These are phyloP conservation scores for honey bee (Apis mellifera) DNA, from an alignment of 1,140 invertebrate genomes.

Conservation along the genomic window Amel_HAv3.1 CM009934.2:8137001-8137500, in stretches of 20 bases:
- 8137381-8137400: neutral
- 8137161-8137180: neutral
- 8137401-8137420: slow-evolving; percentile 2
- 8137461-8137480: slow-evolving; percentile 74
- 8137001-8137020: slow-evolving; percentile 51
- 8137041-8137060: slow-evolving; percentile 90
- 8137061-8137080: slow-evolving; percentile 86
- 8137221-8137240: too few species aligned
- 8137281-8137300: too few species aligned
- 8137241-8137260: too few species aligned
- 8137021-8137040: slow-evolving; percentile 85
- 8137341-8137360: too few species aligned
- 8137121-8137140: slow-evolving; percentile 56
- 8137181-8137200: too few species aligned
- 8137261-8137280: too few species aligned
- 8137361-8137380: neutral
- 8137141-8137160: slow-evolving; percentile 19
- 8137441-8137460: slow-evolving; percentile 83
- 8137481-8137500: slow-evolving; percentile 74
- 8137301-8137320: too few species aligned
- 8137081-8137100: slow-evolving; percentile 86
- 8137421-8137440: slow-evolving; percentile 67
- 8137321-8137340: too few species aligned
- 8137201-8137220: too few species aligned
- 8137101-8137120: slow-evolving; percentile 87